These are phyloP conservation scores for Trachymyrmex septentrionalis DNA, from an alignment of 1,140 invertebrate genomes.

Conservation along the genomic window DNA sequence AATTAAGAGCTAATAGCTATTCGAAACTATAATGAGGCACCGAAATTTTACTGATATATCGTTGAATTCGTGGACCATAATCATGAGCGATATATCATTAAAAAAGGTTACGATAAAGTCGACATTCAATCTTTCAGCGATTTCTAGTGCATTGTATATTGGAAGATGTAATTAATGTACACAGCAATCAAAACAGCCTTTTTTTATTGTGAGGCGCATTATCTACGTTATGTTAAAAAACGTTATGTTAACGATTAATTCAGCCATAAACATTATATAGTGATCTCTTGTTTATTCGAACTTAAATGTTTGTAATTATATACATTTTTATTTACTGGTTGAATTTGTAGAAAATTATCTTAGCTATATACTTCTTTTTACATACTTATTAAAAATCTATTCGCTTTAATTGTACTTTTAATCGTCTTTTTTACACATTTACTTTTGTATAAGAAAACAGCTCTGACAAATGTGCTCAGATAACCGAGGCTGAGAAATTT, in stretches of 20 bases:
- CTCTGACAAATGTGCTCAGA: too few species aligned
- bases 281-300: neutral
- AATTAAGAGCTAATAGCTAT: constrained; percentile 27
- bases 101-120: constrained; percentile 15
- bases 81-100: constrained; percentile 33
- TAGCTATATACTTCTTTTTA: too few species aligned
- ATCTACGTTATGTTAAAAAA: constrained; percentile 1
- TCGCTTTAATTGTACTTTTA: too few species aligned
- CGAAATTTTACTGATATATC: neutral
- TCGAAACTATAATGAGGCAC: neutral
- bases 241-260: neutral
- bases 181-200: too few species aligned
- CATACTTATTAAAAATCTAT: too few species aligned
- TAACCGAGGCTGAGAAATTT: too few species aligned
- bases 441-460: too few species aligned
- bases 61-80: neutral
- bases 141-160: neutral
- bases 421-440: too few species aligned
- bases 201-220: constrained; percentile 18
- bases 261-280: neutral
- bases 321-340: neutral
- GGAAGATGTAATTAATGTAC: constrained; percentile 34
- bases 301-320: neutral
- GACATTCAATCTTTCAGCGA: neutral
- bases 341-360: neutral